Percentiles rank a stretch among this genome's conserved stretches.
These are phyloP conservation scores for Lysandra coridon DNA, from an alignment of 2,888 invertebrate species.

Conservation along the genomic window DNA sequence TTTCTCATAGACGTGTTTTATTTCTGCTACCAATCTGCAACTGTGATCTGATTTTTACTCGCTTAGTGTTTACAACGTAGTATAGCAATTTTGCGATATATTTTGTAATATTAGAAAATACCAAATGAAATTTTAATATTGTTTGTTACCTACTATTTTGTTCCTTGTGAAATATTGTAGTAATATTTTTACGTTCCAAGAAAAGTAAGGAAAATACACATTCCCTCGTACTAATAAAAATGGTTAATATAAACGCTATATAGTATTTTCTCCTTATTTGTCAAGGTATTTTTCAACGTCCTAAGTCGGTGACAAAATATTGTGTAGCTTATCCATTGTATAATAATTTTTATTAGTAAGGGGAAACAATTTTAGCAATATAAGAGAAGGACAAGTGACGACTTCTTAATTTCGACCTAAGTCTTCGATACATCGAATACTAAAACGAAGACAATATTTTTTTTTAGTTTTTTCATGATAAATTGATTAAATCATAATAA, in stretches of 20 bases:
- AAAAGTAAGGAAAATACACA: neutral
- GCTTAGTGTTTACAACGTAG: constrained; percentile 27
- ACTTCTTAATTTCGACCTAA: neutral
- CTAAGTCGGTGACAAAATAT: too few relatives aligned
- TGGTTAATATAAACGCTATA: too few relatives aligned
- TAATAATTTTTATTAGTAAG: neutral
- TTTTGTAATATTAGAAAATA: constrained; percentile 22
- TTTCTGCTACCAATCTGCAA: constrained; percentile 18
- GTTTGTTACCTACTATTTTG: constrained; percentile 35
- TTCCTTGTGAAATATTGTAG: constrained; percentile 6
- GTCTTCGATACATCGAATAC: constrained; percentile 1
- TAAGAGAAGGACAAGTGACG: neutral
- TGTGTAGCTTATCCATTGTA: neutral
- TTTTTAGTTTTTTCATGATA: neutral
- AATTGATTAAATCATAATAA: neutral
- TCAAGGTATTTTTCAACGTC: too few relatives aligned
- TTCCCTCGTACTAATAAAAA: neutral
- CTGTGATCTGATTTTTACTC: constrained; percentile 29
- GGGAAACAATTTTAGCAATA: neutral
- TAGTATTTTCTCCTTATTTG: too few relatives aligned
- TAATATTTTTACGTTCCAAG: neutral
- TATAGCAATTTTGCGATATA: constrained; percentile 23
- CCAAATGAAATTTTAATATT: constrained; percentile 40
- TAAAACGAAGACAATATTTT: constrained; percentile 21
- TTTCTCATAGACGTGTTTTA: constrained; percentile 5